Percentiles rank a stretch among this genome's conserved stretches.
Evolutionary conservation across 2,888 invertebrate species (phyloP).

Genomic region (Horisme vitalbata): DNA sequence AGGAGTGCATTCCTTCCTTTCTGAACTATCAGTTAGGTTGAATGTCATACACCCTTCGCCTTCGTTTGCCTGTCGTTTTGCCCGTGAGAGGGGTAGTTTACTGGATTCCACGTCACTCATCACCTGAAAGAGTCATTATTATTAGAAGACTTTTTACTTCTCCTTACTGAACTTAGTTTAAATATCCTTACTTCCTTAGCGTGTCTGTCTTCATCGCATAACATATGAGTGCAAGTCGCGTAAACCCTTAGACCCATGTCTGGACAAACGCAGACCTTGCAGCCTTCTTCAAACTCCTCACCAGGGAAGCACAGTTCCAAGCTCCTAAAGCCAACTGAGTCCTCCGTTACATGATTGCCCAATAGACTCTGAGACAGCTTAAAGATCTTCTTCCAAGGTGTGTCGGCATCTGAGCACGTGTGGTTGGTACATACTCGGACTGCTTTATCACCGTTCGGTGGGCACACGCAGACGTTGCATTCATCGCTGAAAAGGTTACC

Average conservation of each 20-base stretch:
- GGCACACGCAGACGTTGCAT: slow-evolving; percentile 75
- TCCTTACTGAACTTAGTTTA: too few relatives aligned
- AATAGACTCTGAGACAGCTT: slow-evolving; percentile 52
- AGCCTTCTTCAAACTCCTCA: slow-evolving; percentile 64
- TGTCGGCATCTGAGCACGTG: slow-evolving; percentile 49
- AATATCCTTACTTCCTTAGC: slow-evolving; percentile 14
- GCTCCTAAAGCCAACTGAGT: slow-evolving; percentile 44
- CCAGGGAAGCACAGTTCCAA: slow-evolving; percentile 70
- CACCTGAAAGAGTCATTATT: neutral
- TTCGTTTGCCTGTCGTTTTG: slow-evolving; percentile 31
- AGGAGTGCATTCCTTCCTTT: slow-evolving; percentile 50
- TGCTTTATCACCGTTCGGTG: slow-evolving; percentile 60
- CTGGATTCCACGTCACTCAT: slow-evolving; percentile 3
- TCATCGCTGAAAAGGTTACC: slow-evolving; percentile 65
- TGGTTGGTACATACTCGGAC: slow-evolving; percentile 63
- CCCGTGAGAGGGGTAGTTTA: slow-evolving; percentile 11
- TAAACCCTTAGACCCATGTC: slow-evolving; percentile 66
- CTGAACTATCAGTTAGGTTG: slow-evolving; percentile 39
- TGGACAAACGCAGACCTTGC: slow-evolving; percentile 70
- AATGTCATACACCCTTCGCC: slow-evolving; percentile 36
- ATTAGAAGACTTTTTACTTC: too few relatives aligned
- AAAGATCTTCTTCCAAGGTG: slow-evolving; percentile 58
- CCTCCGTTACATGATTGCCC: slow-evolving; percentile 40
- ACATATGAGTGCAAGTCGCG: slow-evolving; percentile 54
- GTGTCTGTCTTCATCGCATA: slow-evolving; percentile 43